Evolutionary conservation across 64 coral and sea anemone species (phyloP), one percentile per base, ranked within the genome.

Genomic region (Pachyseris speciosa): DNA sequence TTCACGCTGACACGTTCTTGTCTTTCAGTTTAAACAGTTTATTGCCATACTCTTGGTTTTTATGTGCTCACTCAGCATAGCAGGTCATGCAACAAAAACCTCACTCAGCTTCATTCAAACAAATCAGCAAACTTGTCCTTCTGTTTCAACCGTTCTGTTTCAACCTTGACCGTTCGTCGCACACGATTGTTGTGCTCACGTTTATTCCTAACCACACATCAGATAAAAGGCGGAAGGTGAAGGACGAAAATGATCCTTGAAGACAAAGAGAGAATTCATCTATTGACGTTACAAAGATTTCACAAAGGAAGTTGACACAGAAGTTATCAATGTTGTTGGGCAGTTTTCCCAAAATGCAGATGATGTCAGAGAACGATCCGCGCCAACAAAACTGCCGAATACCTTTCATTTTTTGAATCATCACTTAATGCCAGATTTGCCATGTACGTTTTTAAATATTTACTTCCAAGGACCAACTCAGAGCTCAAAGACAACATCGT

Each of bases 301-400:
- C 51, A 61, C 77, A 81, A 81, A 63, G 77, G 77, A 81, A 61
- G 77, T 81, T 81, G 60, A 63, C 77, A 61, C 11, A 57, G 51
- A 26, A 53, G 9, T 25, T 61, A 81, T 81, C 77, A 42, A 58
- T 63, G 77, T 81, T 22, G 13, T 36, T 81, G 22, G 7, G 15
- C 25, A 19, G 60, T 39, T 37, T 19, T 61, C 29, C 33, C 34
- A 63, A 61, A 81, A 81, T 13, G 31, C 52, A 43, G 25, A 36
- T 40, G 34, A 41, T 53, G 37, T 9, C 22, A 61, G 77, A 20
- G 16, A 7, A 36, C 29, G 55, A 36, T 81, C n/a, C 60, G 17
- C 77, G 63, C 51, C 53, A 40, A 24, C 22, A n/a, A 37, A 26
- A 41, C 77, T 36, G 27, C 52, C 32, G 55, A 37, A 81, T 81